phyloP scores from a whole-genome alignment of 2,888 invertebrate species.

The Synanthedon vespiformis region DNA sequence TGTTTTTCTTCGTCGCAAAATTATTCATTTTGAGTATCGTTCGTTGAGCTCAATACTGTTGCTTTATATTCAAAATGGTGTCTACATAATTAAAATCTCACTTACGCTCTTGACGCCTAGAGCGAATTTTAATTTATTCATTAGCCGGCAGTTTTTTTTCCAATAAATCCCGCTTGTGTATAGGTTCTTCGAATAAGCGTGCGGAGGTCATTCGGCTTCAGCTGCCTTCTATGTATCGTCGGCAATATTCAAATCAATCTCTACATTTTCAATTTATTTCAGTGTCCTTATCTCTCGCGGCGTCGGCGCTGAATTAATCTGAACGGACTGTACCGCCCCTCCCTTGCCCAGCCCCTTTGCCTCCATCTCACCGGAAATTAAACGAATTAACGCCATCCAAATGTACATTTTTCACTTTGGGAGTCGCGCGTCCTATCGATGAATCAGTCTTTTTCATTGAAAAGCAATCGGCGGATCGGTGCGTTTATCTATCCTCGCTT shows the following conservation, averaged over 20 bases:
- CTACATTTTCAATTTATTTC: conserved; percentile 72
- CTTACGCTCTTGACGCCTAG: conserved; percentile 23
- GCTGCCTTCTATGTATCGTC: conserved; percentile 55
- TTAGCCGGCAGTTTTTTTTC: conserved; percentile 31
- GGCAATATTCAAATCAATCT: conserved; percentile 70
- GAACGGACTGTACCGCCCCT: conserved; percentile 39
- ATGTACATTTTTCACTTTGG: conserved; percentile 71
- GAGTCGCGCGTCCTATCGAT: conserved; percentile 62
- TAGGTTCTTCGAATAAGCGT: conserved; percentile 23
- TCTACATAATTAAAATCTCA: conserved; percentile 24
- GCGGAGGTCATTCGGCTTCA: conserved; percentile 40
- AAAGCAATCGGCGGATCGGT: conserved; percentile 54
- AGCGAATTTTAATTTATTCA: conserved; percentile 42
- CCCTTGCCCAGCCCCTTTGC: conserved; percentile 20
- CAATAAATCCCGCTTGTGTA: conserved; percentile 20
- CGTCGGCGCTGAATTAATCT: conserved; percentile 68
- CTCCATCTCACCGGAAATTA: conserved; percentile 67
- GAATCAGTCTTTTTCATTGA: conserved; percentile 65
- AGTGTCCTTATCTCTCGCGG: conserved; percentile 68
- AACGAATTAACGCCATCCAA: conserved; percentile 72
- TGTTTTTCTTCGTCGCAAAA: conserved; percentile 5
- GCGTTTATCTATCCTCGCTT: conserved; percentile 64
- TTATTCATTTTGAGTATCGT: conserved; percentile 12
- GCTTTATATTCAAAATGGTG: conserved; percentile 19
- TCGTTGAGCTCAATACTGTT: conserved; percentile 26